phyloP scores from a whole-genome alignment of 2,797 vertebrate species.

The Petrocephalus sullivani region DNA sequence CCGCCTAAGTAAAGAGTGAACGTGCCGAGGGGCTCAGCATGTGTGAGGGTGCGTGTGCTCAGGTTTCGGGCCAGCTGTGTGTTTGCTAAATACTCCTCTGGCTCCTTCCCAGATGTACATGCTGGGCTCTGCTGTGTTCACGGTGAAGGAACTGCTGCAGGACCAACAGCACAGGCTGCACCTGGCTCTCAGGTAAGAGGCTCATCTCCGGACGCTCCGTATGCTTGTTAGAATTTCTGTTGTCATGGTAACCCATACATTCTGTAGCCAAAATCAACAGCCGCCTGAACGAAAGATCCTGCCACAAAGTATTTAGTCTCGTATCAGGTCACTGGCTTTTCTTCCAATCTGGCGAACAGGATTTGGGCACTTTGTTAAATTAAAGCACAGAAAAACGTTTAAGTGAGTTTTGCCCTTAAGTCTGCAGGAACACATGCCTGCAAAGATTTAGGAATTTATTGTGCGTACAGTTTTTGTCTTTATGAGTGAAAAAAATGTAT shows the following conservation, averaged over 20 bases:
- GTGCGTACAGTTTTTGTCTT: neutral
- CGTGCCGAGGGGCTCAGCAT: neutral
- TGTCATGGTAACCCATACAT: neutral
- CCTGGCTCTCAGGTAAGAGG: constrained; percentile 78
- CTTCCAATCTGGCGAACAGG: neutral
- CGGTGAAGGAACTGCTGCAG: constrained; percentile 89
- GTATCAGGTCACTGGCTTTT: neutral
- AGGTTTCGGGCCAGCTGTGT: neutral
- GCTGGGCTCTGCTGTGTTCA: constrained; percentile 85
- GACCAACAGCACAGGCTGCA: constrained; percentile 87
- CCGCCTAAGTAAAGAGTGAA: neutral
- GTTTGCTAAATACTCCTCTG: neutral
- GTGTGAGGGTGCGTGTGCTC: neutral
- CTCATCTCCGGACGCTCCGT: neutral
- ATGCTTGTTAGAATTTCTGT: too few relatives aligned
- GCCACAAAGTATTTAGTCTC: neutral
- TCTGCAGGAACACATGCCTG: neutral
- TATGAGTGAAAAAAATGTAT: neutral
- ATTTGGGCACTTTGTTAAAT: neutral
- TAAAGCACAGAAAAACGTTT: neutral
- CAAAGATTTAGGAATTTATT: neutral
- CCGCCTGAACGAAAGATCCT: neutral
- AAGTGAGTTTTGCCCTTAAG: neutral
- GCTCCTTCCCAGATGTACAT: constrained; percentile 83
- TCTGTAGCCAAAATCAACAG: neutral